Evolutionary conservation across 2,113 vertebrate genomes (phyloP).

Genomic region (Spizaetus ornatus): DNA sequence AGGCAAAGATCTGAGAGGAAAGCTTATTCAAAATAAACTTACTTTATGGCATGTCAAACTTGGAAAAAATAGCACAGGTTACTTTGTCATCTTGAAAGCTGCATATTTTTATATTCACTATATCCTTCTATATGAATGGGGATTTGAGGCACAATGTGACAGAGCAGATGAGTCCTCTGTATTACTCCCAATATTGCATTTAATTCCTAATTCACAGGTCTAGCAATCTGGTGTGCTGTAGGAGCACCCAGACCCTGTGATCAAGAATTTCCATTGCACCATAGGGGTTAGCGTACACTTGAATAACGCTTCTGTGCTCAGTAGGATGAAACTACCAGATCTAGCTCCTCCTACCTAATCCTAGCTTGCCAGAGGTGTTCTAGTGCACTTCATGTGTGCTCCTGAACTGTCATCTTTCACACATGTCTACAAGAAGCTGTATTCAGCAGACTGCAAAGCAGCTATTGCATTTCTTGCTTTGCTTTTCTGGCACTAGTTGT

Average conservation of each 20-base stretch:
- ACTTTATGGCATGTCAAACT: background rate
- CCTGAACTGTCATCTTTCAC: background rate
- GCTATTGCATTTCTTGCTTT: background rate
- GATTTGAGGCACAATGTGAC: background rate
- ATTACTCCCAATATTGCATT: background rate
- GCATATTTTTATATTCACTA: background rate
- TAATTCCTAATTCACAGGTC: background rate
- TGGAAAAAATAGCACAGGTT: background rate
- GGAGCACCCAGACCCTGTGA: background rate
- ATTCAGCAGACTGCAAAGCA: background rate
- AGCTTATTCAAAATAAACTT: background rate
- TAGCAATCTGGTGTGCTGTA: background rate
- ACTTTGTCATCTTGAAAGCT: background rate
- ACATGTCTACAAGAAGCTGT: background rate
- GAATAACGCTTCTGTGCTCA: background rate
- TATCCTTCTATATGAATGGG: background rate
- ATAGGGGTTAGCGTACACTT: background rate
- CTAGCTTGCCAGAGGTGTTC: background rate
- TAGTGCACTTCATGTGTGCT: background rate
- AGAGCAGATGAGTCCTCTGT: background rate
- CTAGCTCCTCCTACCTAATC: background rate
- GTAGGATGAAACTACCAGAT: background rate
- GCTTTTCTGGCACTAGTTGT: background rate
- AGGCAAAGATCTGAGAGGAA: background rate
- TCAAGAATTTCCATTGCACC: background rate